These are phyloP conservation scores for Numida meleagris DNA, from an alignment of 2,113 vertebrate genomes.

Conservation along the genomic window DNA sequence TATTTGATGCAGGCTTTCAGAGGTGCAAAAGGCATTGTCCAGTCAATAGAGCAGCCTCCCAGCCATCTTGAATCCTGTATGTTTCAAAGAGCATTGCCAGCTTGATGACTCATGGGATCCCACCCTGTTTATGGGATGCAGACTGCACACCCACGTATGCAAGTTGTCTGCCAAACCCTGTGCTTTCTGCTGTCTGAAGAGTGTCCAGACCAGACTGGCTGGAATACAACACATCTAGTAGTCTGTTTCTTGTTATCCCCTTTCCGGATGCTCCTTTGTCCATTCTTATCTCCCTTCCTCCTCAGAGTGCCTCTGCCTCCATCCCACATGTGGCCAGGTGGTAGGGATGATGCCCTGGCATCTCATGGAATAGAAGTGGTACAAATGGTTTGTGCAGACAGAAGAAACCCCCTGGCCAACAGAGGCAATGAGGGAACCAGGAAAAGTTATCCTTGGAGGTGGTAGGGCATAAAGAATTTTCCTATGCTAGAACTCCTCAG, in stretches of 20 bases:
- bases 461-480: fast-evolving
- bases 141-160: fast-evolving
- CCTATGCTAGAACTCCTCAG: neutral
- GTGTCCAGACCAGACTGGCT: neutral
- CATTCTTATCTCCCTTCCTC: neutral
- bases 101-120: neutral
- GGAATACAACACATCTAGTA: neutral
- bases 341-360: neutral
- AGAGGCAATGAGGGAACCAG: neutral
- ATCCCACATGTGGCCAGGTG: neutral
- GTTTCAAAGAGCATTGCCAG: neutral
- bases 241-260: neutral
- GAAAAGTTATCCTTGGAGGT: neutral
- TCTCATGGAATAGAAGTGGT: neutral
- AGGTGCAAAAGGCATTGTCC: neutral
- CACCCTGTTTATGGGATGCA: neutral
- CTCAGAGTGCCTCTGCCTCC: neutral
- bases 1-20: neutral
- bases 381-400: neutral
- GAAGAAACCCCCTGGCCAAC: neutral
- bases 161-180: neutral
- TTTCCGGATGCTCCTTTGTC: too few species aligned
- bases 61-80: fast-evolving
- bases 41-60: neutral
- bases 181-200: neutral